Evolutionary conservation across 2,797 vertebrate species (phyloP).

Genomic region (Phylloscopus collybita): DNA sequence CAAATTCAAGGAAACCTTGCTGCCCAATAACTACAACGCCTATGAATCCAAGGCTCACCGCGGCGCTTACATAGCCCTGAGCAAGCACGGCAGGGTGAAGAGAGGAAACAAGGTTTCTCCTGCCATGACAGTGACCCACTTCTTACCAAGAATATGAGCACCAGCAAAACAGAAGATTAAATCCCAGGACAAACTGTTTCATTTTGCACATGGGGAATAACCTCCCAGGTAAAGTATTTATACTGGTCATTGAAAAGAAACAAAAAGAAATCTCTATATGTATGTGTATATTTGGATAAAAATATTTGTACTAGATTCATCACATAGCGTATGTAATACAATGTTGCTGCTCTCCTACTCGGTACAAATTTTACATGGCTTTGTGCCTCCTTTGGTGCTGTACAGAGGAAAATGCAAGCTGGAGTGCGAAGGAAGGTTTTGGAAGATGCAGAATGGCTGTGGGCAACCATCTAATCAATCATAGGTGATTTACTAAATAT

Average conservation of each 20-base stretch:
- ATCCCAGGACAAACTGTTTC: conserved; percentile 66
- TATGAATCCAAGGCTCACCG: conserved; percentile 88
- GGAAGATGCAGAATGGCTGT: conserved; percentile 69
- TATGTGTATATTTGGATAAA: conserved; percentile 89
- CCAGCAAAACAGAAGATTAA: neutral
- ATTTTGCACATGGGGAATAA: conserved; percentile 89
- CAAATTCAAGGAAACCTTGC: conserved; percentile 93
- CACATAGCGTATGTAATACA: conserved; percentile 76
- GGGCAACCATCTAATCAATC: conserved; percentile 77
- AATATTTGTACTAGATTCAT: conserved; percentile 81
- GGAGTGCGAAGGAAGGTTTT: conserved; percentile 63
- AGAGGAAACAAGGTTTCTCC: conserved; percentile 91
- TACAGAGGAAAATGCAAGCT: conserved; percentile 25
- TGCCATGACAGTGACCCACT: conserved; percentile 95
- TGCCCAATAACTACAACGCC: conserved; percentile 97
- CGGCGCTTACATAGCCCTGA: conserved; percentile 92
- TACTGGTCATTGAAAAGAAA: conserved; percentile 49
- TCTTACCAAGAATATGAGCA: conserved; percentile 92
- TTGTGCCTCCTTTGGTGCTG: conserved; percentile 42
- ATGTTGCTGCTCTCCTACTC: conserved; percentile 75
- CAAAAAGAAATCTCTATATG: conserved; percentile 77
- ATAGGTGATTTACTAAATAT: conserved; percentile 51
- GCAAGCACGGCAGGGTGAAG: conserved; percentile 92
- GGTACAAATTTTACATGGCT: conserved; percentile 20
- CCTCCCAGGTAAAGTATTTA: conserved; percentile 83